These are phyloP conservation scores for Catalaphyllia jardinei DNA, from an alignment of 64 coral and sea anemone species.

Conservation along the genomic window DNA sequence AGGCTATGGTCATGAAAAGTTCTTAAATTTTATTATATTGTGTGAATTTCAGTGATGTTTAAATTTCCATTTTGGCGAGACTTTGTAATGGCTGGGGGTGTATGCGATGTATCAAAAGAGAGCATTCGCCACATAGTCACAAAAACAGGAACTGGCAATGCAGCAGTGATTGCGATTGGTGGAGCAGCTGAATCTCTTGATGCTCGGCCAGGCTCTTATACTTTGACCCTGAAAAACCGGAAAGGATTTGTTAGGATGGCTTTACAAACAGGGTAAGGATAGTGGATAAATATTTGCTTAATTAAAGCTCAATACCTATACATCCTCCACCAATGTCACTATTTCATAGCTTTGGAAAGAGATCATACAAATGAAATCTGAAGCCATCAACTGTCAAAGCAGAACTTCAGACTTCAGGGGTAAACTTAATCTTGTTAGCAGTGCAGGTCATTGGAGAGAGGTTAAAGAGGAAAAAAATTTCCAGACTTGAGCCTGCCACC, in stretches of 20 bases:
- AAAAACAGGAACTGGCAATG: constrained; percentile 67
- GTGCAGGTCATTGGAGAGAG: too few species aligned
- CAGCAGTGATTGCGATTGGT: constrained; percentile 74
- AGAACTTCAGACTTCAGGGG: too few species aligned
- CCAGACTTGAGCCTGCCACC: too few species aligned
- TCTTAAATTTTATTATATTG: background rate
- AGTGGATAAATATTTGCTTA: background rate
- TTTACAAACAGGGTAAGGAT: constrained; percentile 73
- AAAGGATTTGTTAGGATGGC: constrained; percentile 87
- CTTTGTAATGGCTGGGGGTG: constrained; percentile 69
- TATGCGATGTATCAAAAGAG: constrained; percentile 81
- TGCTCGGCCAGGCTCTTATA: constrained; percentile 79
- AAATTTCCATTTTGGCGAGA: constrained; percentile 81
- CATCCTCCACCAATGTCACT: background rate
- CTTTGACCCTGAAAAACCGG: constrained; percentile 71
- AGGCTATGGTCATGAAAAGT: too few species aligned
- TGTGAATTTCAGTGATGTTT: constrained; percentile 67
- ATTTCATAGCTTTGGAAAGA: too few species aligned
- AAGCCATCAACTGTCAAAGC: too few species aligned
- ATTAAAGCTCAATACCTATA: background rate
- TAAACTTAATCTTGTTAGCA: too few species aligned
- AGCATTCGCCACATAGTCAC: constrained; percentile 53
- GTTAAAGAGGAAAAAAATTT: too few species aligned
- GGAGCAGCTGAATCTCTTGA: constrained; percentile 85
- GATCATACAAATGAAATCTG: too few species aligned